A percentile compares a stretch with the other conserved stretches of the same genome.
Evolutionary conservation across 2,888 invertebrate species (phyloP).

Genomic region (Steromphala cineraria): DNA sequence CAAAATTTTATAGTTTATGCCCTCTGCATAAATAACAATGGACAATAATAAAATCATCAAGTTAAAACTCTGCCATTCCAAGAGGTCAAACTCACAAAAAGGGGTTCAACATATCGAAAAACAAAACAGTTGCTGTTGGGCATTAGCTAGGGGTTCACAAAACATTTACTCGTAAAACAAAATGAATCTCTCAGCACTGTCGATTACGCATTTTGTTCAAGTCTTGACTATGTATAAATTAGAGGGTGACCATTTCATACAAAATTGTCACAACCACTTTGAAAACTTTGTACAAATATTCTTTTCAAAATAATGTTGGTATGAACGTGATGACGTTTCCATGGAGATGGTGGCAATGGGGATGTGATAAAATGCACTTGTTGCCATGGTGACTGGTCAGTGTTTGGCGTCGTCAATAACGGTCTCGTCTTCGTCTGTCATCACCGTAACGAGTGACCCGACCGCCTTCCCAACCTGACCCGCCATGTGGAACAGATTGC

Average conservation of each 20-base stretch:
- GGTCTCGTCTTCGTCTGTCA: slow-evolving; percentile 84
- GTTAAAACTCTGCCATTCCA: too few relatives aligned
- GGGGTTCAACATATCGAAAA: not conserved
- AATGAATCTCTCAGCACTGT: not conserved
- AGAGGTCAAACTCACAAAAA: too few relatives aligned
- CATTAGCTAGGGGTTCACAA: not conserved
- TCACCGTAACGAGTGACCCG: slow-evolving; percentile 91
- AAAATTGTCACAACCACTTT: slow-evolving; percentile 4
- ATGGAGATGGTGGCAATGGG: not conserved
- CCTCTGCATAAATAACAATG: too few relatives aligned
- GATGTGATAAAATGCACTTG: not conserved
- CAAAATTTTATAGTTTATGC: too few relatives aligned
- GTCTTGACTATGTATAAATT: not conserved
- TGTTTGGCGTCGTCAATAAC: slow-evolving; percentile 26
- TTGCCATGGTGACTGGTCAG: not conserved
- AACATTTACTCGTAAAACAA: not conserved
- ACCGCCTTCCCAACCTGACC: slow-evolving; percentile 91
- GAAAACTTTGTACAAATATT: not conserved
- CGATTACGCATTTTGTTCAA: not conserved
- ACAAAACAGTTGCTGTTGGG: not conserved
- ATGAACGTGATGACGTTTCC: not conserved
- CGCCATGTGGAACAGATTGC: slow-evolving; percentile 89
- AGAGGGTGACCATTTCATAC: not conserved
- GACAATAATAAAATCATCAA: too few relatives aligned
- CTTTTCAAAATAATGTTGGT: not conserved